Evolutionary conservation across 2,113 vertebrate genomes (phyloP), one percentile per base, ranked within the genome.

Genomic region (Nerophis ophidion): DNA sequence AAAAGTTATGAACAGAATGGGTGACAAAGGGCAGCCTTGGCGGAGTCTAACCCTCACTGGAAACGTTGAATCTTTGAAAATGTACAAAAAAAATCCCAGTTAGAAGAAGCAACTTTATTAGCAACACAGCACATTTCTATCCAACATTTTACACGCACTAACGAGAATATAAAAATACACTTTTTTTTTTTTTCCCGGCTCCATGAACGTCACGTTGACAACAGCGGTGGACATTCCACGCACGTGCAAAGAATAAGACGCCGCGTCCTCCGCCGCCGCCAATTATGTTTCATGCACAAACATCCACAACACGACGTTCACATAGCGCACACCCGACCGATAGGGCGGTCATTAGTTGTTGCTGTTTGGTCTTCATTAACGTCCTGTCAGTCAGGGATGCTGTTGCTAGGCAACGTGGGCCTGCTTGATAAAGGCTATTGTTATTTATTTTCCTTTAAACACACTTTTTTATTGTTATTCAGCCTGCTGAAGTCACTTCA

Each of bases 51-150:
- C 19, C 19, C 19, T 26, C 19, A 26, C 19, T 26, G 19, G 19
- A 26, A 26, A 26, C 19, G 26, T 26, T 26, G 26, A 26, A 26
- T 26, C 26, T 26, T 26, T 26, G 26, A 33, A 60, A 48, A 33
- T 12, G n/a, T 44, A 12, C 8, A 7, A 56, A 42, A 6, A 16
- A 9, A 55, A 44, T 4, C 4, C 58, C 3, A 19, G 26, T 26
- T 65, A 67, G 4, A 51, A 71, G 62, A 60, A 63, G 40, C 36
- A 79, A 54, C 67, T 86, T 86, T 84, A 84, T 83, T 86, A 19
- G 10, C 10, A 67, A 44, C 69, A 75, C 48, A 58, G 54, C 34
- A 54, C 52, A n/a, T 33, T 33, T 51, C 9, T 6, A 53, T 33
- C 15, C 62, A 69, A 49, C 45, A 65, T 53, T 50, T 7, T 45